A percentile compares a stretch with the other conserved stretches of the same genome.
phyloP scores from a whole-genome alignment of 2,888 invertebrate species.

The Seira ritae region DNA sequence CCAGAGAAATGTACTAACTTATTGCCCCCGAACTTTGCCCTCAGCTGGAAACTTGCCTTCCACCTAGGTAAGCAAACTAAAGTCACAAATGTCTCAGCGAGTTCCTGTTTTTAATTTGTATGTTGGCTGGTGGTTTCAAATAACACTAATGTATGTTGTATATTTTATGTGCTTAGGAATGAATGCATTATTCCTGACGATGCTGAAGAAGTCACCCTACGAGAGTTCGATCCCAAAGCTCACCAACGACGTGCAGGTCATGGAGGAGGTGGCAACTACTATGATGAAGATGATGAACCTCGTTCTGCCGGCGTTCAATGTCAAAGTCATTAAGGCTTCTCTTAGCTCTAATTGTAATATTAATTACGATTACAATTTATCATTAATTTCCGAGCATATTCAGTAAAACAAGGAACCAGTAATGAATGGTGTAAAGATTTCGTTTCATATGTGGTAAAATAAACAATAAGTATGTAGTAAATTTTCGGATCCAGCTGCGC shows the following conservation, averaged over 20 bases:
- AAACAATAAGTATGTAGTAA: neutral
- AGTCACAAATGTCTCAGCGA: no score
- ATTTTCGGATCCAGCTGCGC: neutral
- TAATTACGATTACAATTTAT: constrained; percentile 18
- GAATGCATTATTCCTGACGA: constrained; percentile 84
- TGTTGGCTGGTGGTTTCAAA: neutral
- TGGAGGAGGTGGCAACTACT: constrained; percentile 78
- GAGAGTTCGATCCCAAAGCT: constrained; percentile 87
- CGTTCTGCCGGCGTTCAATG: constrained; percentile 70
- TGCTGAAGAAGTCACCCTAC: constrained; percentile 85
- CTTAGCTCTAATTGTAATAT: no score
- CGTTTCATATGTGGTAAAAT: neutral
- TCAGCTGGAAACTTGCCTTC: constrained; percentile 86
- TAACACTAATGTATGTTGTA: neutral
- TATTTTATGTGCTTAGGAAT: constrained; percentile 74
- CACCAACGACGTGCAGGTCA: constrained; percentile 81
- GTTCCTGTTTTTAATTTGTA: no score
- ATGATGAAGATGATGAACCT: constrained; percentile 86
- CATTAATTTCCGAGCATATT: neutral
- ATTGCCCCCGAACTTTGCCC: constrained; percentile 85
- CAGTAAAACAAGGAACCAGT: no score
- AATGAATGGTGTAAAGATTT: no score
- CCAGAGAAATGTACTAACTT: constrained; percentile 85
- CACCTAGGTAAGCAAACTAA: constrained; percentile 83
- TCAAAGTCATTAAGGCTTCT: constrained; percentile 71